phyloP scores from a whole-genome alignment of 2,113 vertebrate species.

The Hyla sarda region DNA sequence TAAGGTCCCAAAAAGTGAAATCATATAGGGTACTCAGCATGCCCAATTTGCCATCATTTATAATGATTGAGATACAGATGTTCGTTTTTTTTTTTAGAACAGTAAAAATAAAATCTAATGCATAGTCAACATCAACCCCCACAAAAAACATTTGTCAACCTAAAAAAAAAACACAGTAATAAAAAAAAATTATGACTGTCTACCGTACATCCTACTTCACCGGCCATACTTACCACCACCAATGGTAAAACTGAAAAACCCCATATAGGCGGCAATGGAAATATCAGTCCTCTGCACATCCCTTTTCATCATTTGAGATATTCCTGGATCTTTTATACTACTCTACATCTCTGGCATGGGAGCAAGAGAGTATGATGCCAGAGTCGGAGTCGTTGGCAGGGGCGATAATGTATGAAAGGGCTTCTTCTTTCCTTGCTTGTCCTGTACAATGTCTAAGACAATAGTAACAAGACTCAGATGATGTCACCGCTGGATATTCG shows the following conservation, averaged over 20 bases:
- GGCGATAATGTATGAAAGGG: conserved; percentile 33
- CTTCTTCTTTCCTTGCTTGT: conserved; percentile 1
- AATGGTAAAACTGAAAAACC: neutral
- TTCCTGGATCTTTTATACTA: neutral
- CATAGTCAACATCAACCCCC: no score
- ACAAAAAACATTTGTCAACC: no score
- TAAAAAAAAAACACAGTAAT: no score
- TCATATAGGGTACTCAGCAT: no score
- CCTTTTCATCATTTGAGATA: neutral
- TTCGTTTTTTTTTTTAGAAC: no score
- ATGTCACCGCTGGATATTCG: conserved; percentile 26
- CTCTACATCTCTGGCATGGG: neutral
- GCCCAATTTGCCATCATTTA: no score
- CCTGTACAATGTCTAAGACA: conserved; percentile 47
- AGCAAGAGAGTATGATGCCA: neutral
- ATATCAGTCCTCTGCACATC: neutral
- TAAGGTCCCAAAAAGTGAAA: no score
- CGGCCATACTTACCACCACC: no score
- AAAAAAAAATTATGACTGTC: no score
- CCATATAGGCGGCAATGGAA: neutral
- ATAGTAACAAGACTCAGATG: conserved; percentile 34
- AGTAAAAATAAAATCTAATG: no score
- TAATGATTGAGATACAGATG: no score
- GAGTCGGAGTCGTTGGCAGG: neutral
- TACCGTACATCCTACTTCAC: neutral